A percentile compares a stretch with the other conserved stretches of the same genome.
Conservation (phyloP, 2,888 invertebrate genomes). For the Conchocele bisecta region DNA sequence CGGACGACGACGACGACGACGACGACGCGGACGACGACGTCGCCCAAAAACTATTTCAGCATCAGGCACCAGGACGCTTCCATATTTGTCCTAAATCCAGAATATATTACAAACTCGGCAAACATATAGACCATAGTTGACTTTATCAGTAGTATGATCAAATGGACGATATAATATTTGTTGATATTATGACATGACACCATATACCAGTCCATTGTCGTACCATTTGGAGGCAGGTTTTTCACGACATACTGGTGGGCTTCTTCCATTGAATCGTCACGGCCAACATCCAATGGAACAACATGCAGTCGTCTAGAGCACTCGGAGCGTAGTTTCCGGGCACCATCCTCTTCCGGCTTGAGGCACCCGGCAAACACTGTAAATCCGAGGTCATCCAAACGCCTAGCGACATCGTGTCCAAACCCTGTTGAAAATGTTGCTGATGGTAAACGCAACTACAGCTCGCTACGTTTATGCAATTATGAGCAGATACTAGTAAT, state of each 20-base stretch:
- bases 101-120: neutral
- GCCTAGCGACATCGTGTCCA: constrained; percentile 38
- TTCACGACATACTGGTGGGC: constrained; percentile 34
- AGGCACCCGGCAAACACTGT: constrained; percentile 51
- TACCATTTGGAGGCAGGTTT: constrained; percentile 12
- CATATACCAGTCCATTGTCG: neutral
- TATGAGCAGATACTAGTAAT: too few relatives aligned
- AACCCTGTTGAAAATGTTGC: constrained; percentile 40
- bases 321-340: constrained; percentile 5
- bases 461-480: too few relatives aligned
- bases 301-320: constrained; percentile 24
- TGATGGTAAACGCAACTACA: too few relatives aligned
- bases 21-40: too few relatives aligned
- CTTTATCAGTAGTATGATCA: neutral
- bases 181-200: too few relatives aligned
- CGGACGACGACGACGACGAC: too few relatives aligned
- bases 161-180: too few relatives aligned
- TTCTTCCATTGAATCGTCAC: constrained; percentile 9
- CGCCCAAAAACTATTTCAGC: too few relatives aligned
- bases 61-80: too few relatives aligned
- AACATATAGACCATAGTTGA: neutral
- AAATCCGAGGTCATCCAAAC: constrained; percentile 41
- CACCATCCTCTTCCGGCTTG: constrained; percentile 31
- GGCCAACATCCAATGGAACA: constrained; percentile 36
- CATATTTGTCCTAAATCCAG: too few relatives aligned